phyloP scores from a whole-genome alignment of 2,797 vertebrate genomes.

The Heteromormyrus szaboi region DNA sequence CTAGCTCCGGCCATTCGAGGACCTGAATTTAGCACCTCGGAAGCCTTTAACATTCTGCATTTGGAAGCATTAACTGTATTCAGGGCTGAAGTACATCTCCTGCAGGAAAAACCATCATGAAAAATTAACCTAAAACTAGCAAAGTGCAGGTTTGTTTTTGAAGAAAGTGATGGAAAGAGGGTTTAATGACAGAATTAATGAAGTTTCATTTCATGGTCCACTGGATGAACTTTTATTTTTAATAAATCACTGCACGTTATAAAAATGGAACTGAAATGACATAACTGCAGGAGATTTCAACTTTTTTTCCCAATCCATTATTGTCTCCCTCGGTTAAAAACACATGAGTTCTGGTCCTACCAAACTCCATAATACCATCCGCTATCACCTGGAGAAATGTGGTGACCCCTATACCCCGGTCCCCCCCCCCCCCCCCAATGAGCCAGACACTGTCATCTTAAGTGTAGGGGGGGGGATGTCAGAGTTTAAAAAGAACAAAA shows the following conservation, averaged over 20 bases:
- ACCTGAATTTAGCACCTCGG: conserved; percentile 4
- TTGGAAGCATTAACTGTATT: conserved; percentile 8
- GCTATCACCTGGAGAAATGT: not conserved
- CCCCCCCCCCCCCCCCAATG: not conserved
- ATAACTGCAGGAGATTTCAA: conserved; percentile 57
- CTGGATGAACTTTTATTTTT: conserved; percentile 67
- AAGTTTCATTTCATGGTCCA: conserved; percentile 32
- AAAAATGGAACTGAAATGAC: conserved; percentile 64
- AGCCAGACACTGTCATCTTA: not conserved
- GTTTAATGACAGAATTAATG: conserved; percentile 6
- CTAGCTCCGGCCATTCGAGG: not conserved
- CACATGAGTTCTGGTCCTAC: not conserved
- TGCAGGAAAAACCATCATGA: not conserved
- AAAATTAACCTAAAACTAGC: not conserved
- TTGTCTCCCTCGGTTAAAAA: conserved; percentile 30
- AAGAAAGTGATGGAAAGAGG: not conserved
- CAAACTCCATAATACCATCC: conserved; percentile 15
- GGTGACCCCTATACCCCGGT: not conserved
- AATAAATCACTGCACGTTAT: conserved; percentile 74
- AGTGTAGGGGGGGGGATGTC: not conserved
- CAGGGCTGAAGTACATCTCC: not conserved
- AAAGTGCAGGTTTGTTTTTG: not conserved
- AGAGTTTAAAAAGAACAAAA: conserved; percentile 10
- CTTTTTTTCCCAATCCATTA: conserved; percentile 48
- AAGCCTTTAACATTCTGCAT: not conserved